phyloP scores from a whole-genome alignment of 1,140 invertebrate genomes.

The Orius insidiosus region DNA sequence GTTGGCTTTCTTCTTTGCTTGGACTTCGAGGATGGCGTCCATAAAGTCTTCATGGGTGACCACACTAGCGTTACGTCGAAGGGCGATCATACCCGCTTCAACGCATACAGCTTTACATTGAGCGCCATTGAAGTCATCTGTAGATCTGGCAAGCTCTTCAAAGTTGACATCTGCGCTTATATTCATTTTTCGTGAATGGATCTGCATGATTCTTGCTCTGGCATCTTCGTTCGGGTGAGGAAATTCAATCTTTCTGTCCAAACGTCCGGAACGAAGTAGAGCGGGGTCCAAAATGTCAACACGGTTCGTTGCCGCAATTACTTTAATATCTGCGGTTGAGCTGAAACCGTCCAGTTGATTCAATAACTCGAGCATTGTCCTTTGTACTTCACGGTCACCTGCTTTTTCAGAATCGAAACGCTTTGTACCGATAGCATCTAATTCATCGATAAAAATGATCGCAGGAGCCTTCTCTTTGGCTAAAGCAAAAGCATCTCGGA shows the following conservation, averaged over 20 bases:
- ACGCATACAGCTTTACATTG: constrained; percentile 99
- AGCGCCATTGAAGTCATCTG: constrained; percentile 99
- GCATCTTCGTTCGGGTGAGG: constrained; percentile 99
- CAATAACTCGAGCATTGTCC: constrained; percentile 96
- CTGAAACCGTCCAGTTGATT: constrained; percentile 99
- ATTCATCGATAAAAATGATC: constrained; percentile 99
- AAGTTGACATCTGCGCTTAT: constrained; percentile 97
- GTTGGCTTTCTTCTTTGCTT: constrained; percentile 99
- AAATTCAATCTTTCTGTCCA: constrained; percentile 99
- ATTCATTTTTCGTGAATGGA: constrained; percentile 99
- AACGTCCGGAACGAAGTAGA: constrained; percentile 81
- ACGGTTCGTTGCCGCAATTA: constrained; percentile 98
- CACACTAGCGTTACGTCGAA: constrained; percentile 78
- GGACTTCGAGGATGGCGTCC: constrained; percentile 99
- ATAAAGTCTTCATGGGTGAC: constrained; percentile 99
- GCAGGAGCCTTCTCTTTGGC: constrained; percentile 99
- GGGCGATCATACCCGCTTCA: constrained; percentile 99
- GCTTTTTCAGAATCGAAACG: constrained; percentile 99
- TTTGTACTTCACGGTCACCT: constrained; percentile 95
- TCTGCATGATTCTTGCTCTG: constrained; percentile 96
- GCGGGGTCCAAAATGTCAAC: constrained; percentile 99
- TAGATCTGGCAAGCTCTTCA: constrained; percentile 93
- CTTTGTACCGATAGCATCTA: constrained; percentile 98
- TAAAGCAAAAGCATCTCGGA: constrained; percentile 94
- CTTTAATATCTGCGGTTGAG: constrained; percentile 95